Percentiles rank a stretch among this genome's conserved stretches.
phyloP scores from a whole-genome alignment of 2,113 vertebrate species.

The Phaethornis superciliosus region DNA sequence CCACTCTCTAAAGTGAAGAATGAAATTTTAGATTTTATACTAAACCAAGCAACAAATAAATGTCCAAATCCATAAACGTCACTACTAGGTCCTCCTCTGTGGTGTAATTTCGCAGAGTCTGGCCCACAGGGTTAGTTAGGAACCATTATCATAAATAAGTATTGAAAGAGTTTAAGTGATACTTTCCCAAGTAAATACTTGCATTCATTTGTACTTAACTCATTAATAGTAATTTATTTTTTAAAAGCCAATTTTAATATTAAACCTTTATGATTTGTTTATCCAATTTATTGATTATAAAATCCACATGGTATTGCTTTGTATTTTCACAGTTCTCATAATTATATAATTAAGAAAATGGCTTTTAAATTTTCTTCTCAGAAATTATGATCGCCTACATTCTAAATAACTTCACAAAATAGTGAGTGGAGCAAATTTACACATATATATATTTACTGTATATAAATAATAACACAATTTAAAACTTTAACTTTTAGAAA shows the following conservation, averaged over 20 bases:
- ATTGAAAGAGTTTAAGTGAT: not conserved
- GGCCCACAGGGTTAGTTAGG: not conserved
- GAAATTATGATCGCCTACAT: slow-evolving; percentile 50
- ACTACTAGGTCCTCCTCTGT: not conserved
- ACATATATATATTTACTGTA: slow-evolving; percentile 39
- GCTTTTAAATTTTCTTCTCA: slow-evolving; percentile 63
- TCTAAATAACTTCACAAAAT: slow-evolving; percentile 50
- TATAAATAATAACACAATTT: slow-evolving; percentile 58
- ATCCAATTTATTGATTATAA: slow-evolving; percentile 3
- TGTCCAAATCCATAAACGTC: not conserved
- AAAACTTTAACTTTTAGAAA: slow-evolving; percentile 61
- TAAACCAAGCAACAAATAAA: not conserved
- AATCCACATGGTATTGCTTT: slow-evolving; percentile 62
- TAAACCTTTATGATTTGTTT: slow-evolving; percentile 8
- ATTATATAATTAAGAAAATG: slow-evolving; percentile 60
- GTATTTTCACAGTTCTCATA: slow-evolving; percentile 59
- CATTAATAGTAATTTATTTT: slow-evolving; percentile 1
- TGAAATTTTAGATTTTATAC: not conserved
- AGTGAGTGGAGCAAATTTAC: slow-evolving; percentile 40
- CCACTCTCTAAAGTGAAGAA: not conserved
- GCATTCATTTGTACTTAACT: slow-evolving; percentile 20
- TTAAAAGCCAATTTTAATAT: slow-evolving; percentile 38
- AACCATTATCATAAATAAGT: not conserved
- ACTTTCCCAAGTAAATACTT: slow-evolving; percentile 27
- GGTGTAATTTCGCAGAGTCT: not conserved